Percentiles rank a stretch among this genome's conserved stretches.
These are phyloP conservation scores for Sphaerophoria taeniata DNA, from an alignment of 2,888 invertebrate genomes.

Conservation along the genomic window DNA sequence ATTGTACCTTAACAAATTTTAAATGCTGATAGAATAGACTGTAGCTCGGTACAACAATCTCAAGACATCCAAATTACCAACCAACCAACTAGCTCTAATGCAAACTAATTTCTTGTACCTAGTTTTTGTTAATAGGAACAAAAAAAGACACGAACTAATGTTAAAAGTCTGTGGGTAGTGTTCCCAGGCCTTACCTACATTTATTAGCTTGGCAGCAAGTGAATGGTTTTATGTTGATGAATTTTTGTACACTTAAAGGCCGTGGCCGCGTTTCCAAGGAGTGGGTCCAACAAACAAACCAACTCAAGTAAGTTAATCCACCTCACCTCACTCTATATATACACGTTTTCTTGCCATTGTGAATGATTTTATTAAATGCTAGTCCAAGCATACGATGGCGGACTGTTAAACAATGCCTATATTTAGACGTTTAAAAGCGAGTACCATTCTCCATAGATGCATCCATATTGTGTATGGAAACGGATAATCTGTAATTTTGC, in stretches of 20 bases:
- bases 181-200: constrained; percentile 7
- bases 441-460: constrained; percentile 31
- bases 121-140: constrained; percentile 37
- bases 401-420: constrained; percentile 47
- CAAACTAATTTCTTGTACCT: constrained; percentile 59
- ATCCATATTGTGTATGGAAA: constrained; percentile 18
- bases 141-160: constrained; percentile 47
- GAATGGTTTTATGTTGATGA: constrained; percentile 61
- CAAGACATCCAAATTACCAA: constrained; percentile 9
- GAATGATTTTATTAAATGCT: constrained; percentile 49
- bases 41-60: constrained; percentile 21
- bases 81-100: constrained; percentile 42
- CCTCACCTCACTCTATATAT: constrained; percentile 35
- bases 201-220: constrained; percentile 33
- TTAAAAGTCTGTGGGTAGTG: constrained; percentile 25
- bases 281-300: constrained; percentile 52
- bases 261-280: constrained; percentile 72
- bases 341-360: constrained; percentile 18
- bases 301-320: constrained; percentile 9
- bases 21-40: constrained; percentile 29
- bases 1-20: constrained; percentile 39
- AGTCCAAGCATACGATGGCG: constrained; percentile 32
- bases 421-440: constrained; percentile 33
- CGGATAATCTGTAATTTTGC: constrained; percentile 42
- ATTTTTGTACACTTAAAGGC: constrained; percentile 51